Base-by-base conservation (phyloP, 2,888 invertebrate species). In the Hedychridium roseum region DNA sequence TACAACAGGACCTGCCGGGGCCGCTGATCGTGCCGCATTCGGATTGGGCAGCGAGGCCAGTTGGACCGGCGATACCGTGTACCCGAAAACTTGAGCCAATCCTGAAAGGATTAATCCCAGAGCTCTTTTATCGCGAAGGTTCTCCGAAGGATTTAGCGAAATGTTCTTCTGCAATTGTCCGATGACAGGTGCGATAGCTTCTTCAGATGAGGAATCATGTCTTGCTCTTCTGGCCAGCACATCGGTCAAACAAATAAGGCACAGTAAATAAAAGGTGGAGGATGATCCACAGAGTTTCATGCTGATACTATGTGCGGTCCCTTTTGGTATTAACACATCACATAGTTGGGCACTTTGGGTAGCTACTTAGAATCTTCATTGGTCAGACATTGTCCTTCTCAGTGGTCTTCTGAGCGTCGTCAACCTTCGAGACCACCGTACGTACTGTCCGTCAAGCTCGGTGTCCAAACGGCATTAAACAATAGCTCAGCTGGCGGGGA, bases 31-130 rank as follows among this genome's bases (percentile, higher is more conserved):
- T 31, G 27, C 17, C 11, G 23, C 7, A 17, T 34, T 52, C 0
- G 66, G 63, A 50, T 74, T 73, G 0, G 76, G 66, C 5, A 79
- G 43, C 0, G 74, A 58, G 0, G 73, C 71, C 2, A 75, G 3
- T 45, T 71, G 72, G 4, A 78, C 44, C 1, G 76, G 69, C 0
- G 70, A 58, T 7, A 72, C 54, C 1, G 62, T 68, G 47, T 76
- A 79, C 0, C 79, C 79, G 3, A 79, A 64, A 2, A 73, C 76
- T 37, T 71, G 71, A 1, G 73, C 75, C 18, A 77, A 36, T 2
- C 77, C 77, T 12, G 74, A 76, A 0, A 79, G 58, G 3, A 79
- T 62, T 7, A 78, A 50, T 2, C 78, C 78, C 2, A 79, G 41
- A 1, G 73, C 76, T 38, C 79, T 64, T 49, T 77, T 78, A 21